phyloP scores from a whole-genome alignment of 53 echinoderm and acorn worm species.

The Echinometra lucunter region DNA sequence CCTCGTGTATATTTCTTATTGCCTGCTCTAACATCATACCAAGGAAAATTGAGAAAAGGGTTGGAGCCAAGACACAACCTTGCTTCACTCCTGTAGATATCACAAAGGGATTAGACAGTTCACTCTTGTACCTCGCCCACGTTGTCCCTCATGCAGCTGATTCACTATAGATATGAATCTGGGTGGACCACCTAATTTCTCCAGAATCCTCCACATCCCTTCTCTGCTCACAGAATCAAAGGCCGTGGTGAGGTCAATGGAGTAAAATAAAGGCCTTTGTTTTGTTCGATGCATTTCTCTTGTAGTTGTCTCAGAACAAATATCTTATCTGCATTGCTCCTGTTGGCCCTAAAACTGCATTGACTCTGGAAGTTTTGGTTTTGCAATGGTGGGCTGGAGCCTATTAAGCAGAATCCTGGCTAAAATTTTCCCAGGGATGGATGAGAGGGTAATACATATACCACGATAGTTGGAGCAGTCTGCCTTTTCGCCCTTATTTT shows the following conservation, averaged over 20 bases:
- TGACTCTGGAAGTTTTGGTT: constrained; percentile 70
- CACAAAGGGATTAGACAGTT: constrained; percentile 48
- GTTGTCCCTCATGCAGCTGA: constrained; percentile 72
- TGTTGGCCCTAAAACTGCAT: constrained; percentile 73
- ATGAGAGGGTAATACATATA: constrained; percentile 61
- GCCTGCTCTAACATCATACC: no score
- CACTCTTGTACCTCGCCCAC: constrained; percentile 56
- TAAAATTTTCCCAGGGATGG: constrained; percentile 63
- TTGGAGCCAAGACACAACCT: no score
- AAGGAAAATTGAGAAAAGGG: no score
- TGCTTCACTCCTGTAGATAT: constrained; percentile 77
- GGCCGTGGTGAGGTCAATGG: constrained; percentile 62
- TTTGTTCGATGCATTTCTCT: constrained; percentile 72
- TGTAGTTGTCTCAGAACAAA: constrained; percentile 71
- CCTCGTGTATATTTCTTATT: no score
- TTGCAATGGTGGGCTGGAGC: constrained; percentile 60
- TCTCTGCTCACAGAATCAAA: constrained; percentile 68
- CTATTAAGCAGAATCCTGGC: constrained; percentile 65
- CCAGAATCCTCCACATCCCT: constrained; percentile 70
- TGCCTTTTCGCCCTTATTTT: constrained; percentile 65
- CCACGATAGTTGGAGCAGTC: constrained; percentile 74
- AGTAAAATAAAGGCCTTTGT: constrained; percentile 58
- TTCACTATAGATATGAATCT: constrained; percentile 69
- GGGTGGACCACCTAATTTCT: constrained; percentile 67
- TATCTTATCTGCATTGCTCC: constrained; percentile 72